Percentiles rank a stretch among this genome's conserved stretches.
Evolutionary conservation across 2,888 invertebrate species (phyloP).

Genomic region (Polylopha cassiicola): DNA sequence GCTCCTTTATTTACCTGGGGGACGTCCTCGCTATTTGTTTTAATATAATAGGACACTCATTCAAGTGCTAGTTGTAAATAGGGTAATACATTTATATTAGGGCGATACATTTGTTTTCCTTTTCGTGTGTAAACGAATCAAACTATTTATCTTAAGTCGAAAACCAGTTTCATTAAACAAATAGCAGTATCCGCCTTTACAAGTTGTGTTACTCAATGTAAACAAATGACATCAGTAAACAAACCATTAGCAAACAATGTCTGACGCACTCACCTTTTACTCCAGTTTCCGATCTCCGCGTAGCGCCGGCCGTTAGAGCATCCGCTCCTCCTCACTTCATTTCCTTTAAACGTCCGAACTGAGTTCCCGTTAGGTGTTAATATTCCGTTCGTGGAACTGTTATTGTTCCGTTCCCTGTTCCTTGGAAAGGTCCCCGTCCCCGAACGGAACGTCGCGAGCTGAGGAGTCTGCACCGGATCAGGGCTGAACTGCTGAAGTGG

Average conservation of each 20-base stretch:
- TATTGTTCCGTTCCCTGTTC: slow-evolving; percentile 71
- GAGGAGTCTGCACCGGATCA: slow-evolving; percentile 57
- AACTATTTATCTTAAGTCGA: too few species aligned
- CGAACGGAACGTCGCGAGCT: slow-evolving; percentile 69
- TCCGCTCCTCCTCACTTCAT: slow-evolving; percentile 74
- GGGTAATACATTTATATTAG: background rate
- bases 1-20: slow-evolving; percentile 40
- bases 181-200: too few species aligned
- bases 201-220: background rate
- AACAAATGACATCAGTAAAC: slow-evolving; percentile 22
- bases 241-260: slow-evolving; percentile 30
- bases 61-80: background rate
- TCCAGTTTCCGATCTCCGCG: slow-evolving; percentile 79
- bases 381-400: slow-evolving; percentile 64
- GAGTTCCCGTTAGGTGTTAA: slow-evolving; percentile 74
- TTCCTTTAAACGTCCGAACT: slow-evolving; percentile 68
- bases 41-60: slow-evolving; percentile 16
- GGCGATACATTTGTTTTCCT: background rate
- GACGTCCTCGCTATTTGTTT: slow-evolving; percentile 32
- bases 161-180: too few species aligned
- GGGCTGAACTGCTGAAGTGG: slow-evolving; percentile 69
- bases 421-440: slow-evolving; percentile 73
- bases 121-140: background rate
- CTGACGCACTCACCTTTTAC: slow-evolving; percentile 64
- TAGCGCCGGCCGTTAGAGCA: slow-evolving; percentile 74